Conservation (phyloP, 1,140 invertebrate species). For the Drosophila orena region DNA sequence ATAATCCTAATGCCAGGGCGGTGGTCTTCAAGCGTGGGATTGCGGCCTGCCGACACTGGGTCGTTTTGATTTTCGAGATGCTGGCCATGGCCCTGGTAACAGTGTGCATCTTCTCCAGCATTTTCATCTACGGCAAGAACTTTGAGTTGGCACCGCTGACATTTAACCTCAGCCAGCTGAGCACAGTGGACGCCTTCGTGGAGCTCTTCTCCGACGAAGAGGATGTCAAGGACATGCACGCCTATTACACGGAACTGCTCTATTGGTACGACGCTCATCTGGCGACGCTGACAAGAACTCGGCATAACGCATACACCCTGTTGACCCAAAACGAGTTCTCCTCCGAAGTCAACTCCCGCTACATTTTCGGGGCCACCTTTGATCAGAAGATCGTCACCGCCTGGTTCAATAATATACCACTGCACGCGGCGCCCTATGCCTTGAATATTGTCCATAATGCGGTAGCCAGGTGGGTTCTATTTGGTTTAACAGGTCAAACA, state of each 20-base stretch:
- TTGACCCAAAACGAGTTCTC: conserved; percentile 18
- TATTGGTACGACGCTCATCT: conserved; percentile 59
- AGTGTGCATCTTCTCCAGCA: conserved; percentile 26
- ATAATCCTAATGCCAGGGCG: conserved; percentile 8
- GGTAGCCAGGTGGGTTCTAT: conserved; percentile 50
- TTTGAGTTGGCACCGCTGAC: conserved; percentile 30
- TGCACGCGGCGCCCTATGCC: conserved; percentile 52
- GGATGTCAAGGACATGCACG: conserved; percentile 13
- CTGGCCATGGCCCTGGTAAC: conserved; percentile 11
- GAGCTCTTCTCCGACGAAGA: conserved; percentile 14
- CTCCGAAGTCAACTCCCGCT: conserved; percentile 34
- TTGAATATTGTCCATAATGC: conserved; percentile 66
- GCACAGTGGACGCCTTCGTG: conserved; percentile 33
- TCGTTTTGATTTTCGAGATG: conserved; percentile 9
- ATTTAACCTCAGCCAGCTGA: conserved; percentile 44
- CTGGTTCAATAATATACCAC: conserved; percentile 67
- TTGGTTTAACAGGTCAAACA: too few relatives aligned
- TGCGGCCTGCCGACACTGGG: conserved; percentile 6
- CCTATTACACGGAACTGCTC: conserved; percentile 48
- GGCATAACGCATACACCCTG: conserved; percentile 1
- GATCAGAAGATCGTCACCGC: conserved; percentile 17
- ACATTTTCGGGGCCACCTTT: conserved; percentile 51
- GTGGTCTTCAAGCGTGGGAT: conserved; percentile 36
- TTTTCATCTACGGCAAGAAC: conserved; percentile 48
- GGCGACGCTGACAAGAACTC: not conserved